Percentiles rank a stretch among this genome's conserved stretches.
phyloP scores from a whole-genome alignment of 2,888 invertebrate species.

The Odontothrips loti region DNA sequence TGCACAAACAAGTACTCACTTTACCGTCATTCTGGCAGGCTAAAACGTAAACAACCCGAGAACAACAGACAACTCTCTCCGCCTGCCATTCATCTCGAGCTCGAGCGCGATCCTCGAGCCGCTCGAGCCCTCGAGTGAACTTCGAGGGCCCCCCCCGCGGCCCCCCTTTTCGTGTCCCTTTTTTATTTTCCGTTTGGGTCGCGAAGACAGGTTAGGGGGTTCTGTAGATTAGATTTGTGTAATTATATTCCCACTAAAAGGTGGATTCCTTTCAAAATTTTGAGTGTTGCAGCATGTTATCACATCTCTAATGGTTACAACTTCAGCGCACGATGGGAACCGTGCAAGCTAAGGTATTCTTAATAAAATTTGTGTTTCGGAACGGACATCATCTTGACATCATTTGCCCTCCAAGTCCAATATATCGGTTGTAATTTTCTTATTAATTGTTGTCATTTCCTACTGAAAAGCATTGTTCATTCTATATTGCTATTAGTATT shows the following conservation, averaged over 20 bases:
- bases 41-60: background rate
- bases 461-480: too few relatives aligned
- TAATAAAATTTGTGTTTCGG: background rate
- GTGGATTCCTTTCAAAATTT: conserved; percentile 3
- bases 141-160: too few relatives aligned
- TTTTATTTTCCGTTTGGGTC: background rate
- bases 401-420: background rate
- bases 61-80: background rate
- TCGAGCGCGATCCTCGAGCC: background rate
- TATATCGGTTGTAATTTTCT: background rate
- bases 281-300: background rate
- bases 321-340: background rate
- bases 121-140: too few relatives aligned
- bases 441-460: background rate
- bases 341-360: conserved; percentile 6
- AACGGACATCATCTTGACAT: background rate
- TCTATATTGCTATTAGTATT: background rate
- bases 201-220: conserved; percentile 17
- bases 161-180: background rate
- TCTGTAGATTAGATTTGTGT: background rate
- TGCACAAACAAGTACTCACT: too few relatives aligned
- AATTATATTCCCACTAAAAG: background rate
- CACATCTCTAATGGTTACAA: background rate
- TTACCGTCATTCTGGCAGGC: too few relatives aligned
- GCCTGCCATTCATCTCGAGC: background rate